Base-by-base conservation (phyloP, 2,113 vertebrate species). In the Ophthalmolycus amberensis region DNA sequence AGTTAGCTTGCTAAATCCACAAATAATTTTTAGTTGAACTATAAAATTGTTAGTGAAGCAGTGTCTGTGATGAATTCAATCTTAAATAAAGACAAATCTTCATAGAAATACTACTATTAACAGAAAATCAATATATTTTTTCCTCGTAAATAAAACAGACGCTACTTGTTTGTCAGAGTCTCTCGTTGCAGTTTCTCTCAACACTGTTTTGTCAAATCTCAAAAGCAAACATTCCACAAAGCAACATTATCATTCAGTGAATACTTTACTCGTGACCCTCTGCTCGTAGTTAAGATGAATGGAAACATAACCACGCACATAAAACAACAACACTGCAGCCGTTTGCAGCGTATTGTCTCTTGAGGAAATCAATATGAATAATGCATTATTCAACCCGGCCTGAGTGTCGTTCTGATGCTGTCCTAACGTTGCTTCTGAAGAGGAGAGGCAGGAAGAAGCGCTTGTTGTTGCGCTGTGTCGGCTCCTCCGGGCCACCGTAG, bases 401-500 rank as follows among this genome's bases (percentile, higher is more conserved):
- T 40, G 34, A 66, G 20, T 52, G 77, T 44, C 60, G 48, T 69
- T 67, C 63, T 71, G 9, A 72, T 65, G 65, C 52, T 50, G 40
- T 78, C 25, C 52, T 40, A 9, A 40, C 38, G 9, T 9, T 40
- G 38, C 38, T 40, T 8, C 38, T 9, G 38, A 40, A 40, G 38
- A 40, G 38, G 38, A 40, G 63, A 34, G 48, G 37, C 65, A 80
- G 75, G 65, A 72, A 75, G 69, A 74, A 80, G 75, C 84, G 76
- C 84, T 88, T 90, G 83, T 88, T 90, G 64, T 78, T 73, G 79
- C 15, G 8, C 73, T 79, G 59, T 80, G 83, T 85, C 79, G 52
- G 80, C 38, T 86, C 88, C 88, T 2, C 48, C 77, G 4, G 89
- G 91, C 88, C 83, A 80, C 67, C 81, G 60, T 48, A 78, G 62